Conservation (phyloP, 2,888 invertebrate species). For the Alentia gelatinosa region DNA sequence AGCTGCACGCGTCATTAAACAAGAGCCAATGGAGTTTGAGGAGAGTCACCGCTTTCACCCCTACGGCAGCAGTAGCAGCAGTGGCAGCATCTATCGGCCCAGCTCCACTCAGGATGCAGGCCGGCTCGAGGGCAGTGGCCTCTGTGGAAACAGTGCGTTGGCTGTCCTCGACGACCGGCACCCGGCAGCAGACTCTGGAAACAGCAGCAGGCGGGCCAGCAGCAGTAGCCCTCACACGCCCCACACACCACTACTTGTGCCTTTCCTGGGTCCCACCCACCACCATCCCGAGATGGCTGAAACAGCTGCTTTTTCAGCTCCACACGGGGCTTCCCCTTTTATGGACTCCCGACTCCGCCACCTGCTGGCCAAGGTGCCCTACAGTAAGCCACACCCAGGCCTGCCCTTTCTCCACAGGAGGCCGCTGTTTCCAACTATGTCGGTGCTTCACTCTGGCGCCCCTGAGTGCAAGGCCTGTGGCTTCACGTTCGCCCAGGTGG, state of each 20-base stretch:
- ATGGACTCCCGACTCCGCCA: conserved; percentile 44
- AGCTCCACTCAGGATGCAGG: conserved; percentile 23
- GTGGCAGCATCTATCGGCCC: conserved; percentile 23
- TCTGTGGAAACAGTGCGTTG: not conserved
- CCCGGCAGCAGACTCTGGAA: conserved; percentile 20
- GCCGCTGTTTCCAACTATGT: conserved; percentile 51
- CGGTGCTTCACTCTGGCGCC: conserved; percentile 51
- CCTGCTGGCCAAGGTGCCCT: conserved; percentile 38
- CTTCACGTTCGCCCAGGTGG: conserved; percentile 58
- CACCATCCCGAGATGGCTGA: conserved; percentile 13
- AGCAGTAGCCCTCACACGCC: conserved; percentile 4
- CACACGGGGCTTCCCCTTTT: not conserved
- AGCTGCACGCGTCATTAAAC: conserved; percentile 13
- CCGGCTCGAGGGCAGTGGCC: not conserved
- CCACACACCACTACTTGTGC: conserved; percentile 51
- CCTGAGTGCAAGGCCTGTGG: conserved; percentile 64
- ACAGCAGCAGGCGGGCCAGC: not conserved
- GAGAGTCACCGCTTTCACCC: conserved; percentile 24
- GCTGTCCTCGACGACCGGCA: not conserved
- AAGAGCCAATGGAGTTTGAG: conserved; percentile 43
- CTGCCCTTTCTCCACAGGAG: conserved; percentile 48
- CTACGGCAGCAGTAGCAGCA: conserved; percentile 44
- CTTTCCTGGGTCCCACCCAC: conserved; percentile 44
- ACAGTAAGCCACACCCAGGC: not conserved
- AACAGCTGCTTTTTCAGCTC: not conserved